These are phyloP conservation scores for Anhinga rufa DNA, from an alignment of 2,113 vertebrate species.

Conservation along the genomic window DNA sequence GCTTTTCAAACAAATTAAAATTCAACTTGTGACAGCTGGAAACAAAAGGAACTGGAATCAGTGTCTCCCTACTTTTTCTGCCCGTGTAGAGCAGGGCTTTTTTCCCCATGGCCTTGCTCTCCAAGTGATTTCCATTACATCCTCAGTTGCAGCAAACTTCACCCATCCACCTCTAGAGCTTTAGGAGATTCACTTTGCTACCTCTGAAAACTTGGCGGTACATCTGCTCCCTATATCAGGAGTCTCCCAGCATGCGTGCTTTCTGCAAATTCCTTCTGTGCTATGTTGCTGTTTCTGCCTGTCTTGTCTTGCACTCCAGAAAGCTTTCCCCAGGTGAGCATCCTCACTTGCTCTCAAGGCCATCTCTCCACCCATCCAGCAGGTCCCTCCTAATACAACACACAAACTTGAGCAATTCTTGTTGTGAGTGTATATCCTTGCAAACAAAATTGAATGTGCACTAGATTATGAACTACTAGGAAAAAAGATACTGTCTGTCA, in stretches of 20 bases:
- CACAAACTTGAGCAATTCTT: neutral
- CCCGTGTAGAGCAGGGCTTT: neutral
- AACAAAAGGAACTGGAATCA: neutral
- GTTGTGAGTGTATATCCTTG: neutral
- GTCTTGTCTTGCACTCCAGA: neutral
- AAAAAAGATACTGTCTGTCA: neutral
- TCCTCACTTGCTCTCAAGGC: neutral
- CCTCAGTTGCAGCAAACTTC: neutral
- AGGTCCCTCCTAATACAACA: neutral
- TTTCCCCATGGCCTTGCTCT: neutral
- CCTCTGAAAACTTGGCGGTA: neutral
- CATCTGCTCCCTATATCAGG: neutral
- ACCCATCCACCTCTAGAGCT: neutral
- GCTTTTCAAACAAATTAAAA: neutral
- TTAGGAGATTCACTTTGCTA: neutral
- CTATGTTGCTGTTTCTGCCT: neutral
- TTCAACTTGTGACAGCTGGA: neutral
- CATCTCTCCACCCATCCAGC: neutral
- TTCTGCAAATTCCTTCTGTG: neutral
- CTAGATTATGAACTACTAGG: neutral
- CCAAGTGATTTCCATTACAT: neutral
- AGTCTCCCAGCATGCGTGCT: neutral
- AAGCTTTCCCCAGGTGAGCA: neutral
- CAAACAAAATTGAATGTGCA: too few relatives aligned
- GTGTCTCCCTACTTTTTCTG: neutral